Evolutionary conservation across 2,113 vertebrate species (phyloP).

Genomic region (Meriones unguiculatus): DNA sequence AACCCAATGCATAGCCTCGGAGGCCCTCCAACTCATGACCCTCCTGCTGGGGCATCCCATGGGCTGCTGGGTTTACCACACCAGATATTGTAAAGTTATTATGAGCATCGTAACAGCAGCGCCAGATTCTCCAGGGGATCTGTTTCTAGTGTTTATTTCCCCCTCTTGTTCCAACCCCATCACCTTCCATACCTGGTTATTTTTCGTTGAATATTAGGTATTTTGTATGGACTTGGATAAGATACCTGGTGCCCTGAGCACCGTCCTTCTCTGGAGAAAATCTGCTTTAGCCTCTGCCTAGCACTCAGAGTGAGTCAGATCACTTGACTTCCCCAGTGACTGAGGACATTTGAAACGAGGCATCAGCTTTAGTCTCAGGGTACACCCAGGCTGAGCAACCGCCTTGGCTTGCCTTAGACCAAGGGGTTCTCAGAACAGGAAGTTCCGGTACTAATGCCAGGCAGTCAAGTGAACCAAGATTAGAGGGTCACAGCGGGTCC

Average conservation of each 20-base stretch:
- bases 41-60: background rate
- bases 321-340: background rate
- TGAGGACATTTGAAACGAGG: background rate
- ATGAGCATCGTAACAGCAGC: background rate
- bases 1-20: background rate
- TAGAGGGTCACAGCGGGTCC: background rate
- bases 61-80: background rate
- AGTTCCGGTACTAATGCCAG: background rate
- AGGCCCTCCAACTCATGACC: background rate
- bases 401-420: background rate
- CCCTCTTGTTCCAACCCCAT: background rate
- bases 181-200: background rate
- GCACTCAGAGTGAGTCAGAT: background rate
- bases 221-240: background rate
- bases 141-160: background rate
- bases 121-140: background rate
- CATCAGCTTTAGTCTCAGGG: background rate
- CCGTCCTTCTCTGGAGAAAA: background rate
- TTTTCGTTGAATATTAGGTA: background rate
- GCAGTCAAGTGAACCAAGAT: background rate
- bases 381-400: background rate
- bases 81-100: background rate
- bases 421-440: background rate
- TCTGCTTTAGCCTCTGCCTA: background rate
- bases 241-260: background rate